phyloP scores from a whole-genome alignment of 2,888 invertebrate genomes.

The Agrotis ipsilon region DNA sequence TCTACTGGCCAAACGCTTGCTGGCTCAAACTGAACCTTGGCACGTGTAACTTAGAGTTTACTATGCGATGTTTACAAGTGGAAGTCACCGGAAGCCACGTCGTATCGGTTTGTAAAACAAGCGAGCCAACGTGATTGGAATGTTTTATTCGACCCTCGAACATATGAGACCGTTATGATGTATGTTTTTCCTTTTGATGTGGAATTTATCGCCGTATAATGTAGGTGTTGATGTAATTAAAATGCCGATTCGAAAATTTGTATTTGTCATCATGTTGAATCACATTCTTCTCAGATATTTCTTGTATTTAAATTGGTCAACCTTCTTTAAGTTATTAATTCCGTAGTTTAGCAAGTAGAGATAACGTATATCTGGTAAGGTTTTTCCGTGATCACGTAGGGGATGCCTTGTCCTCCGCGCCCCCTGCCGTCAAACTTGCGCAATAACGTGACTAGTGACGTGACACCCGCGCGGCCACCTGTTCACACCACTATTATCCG shows the following conservation, averaged over 20 bases:
- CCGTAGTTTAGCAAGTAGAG: background rate
- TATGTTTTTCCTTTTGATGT: conserved; percentile 88
- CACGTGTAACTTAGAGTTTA: conserved; percentile 1
- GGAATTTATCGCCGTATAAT: conserved; percentile 78
- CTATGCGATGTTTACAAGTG: conserved; percentile 48
- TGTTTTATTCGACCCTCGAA: conserved; percentile 88
- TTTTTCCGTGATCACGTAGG: conserved; percentile 52
- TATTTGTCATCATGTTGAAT: background rate
- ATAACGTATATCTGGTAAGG: background rate
- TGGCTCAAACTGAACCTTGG: conserved; percentile 67
- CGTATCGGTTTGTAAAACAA: conserved; percentile 91
- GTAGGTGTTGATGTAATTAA: conserved; percentile 76
- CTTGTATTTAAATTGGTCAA: background rate
- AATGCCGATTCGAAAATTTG: conserved; percentile 31
- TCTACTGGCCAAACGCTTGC: conserved; percentile 76
- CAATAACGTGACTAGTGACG: conserved; percentile 78
- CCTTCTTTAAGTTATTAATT: background rate
- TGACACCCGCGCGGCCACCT: conserved; percentile 56
- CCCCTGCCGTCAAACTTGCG: conserved; percentile 78
- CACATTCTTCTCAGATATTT: background rate
- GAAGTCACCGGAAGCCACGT: conserved; percentile 79
- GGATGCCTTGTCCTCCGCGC: conserved; percentile 59
- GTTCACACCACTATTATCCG: conserved; percentile 55
- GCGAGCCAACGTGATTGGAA: conserved; percentile 90
- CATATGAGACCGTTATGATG: conserved; percentile 89